Evolutionary conservation across 1,140 invertebrate species (phyloP).

Genomic region (Spodoptera frugiperda): DNA sequence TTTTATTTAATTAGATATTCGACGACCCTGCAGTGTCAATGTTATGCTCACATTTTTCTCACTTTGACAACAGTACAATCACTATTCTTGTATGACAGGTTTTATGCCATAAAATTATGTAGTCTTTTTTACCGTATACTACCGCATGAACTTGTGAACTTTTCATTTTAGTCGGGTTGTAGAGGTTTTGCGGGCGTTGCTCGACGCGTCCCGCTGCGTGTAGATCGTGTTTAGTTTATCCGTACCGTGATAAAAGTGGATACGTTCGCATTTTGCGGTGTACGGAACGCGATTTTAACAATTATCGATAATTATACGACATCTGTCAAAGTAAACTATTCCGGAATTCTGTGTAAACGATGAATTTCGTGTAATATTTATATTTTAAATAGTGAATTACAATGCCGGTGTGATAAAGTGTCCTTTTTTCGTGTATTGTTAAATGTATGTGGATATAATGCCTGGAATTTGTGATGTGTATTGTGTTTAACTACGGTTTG

Average conservation of each 20-base stretch:
- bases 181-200: slow-evolving; percentile 54
- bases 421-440: slow-evolving; percentile 59
- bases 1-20: not conserved
- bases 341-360: slow-evolving; percentile 60
- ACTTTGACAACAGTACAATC: slow-evolving; percentile 35
- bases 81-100: slow-evolving; percentile 42
- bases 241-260: slow-evolving; percentile 51
- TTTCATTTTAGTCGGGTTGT: slow-evolving; percentile 24
- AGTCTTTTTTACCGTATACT: not conserved
- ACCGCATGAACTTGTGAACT: not conserved
- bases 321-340: slow-evolving; percentile 70
- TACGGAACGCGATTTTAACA: slow-evolving; percentile 51
- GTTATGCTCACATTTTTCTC: slow-evolving; percentile 14
- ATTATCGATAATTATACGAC: slow-evolving; percentile 61
- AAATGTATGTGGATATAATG: slow-evolving; percentile 72
- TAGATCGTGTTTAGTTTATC: slow-evolving; percentile 53
- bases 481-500: slow-evolving; percentile 66
- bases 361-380: slow-evolving; percentile 62
- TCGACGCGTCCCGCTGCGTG: slow-evolving; percentile 48
- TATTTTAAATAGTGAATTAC: slow-evolving; percentile 49
- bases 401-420: slow-evolving; percentile 62
- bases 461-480: slow-evolving; percentile 73
- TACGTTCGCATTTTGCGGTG: slow-evolving; percentile 50
- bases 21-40: not conserved
- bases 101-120: slow-evolving; percentile 17